These are phyloP conservation scores for Crocodylus rhombifer DNA, from an alignment of 2,797 vertebrate genomes.

Conservation along the genomic window DNA sequence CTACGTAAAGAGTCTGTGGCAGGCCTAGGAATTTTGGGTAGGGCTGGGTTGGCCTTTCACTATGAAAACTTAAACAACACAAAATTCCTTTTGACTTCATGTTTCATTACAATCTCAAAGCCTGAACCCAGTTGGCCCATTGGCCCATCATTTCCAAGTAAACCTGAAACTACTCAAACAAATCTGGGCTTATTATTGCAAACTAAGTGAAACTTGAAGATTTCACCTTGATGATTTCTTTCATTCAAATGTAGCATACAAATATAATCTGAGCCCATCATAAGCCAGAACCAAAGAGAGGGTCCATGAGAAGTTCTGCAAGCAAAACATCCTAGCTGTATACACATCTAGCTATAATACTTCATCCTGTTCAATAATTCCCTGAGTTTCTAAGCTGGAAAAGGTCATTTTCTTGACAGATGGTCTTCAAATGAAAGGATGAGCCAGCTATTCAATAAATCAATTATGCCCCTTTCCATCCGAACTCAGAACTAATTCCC, in stretches of 20 bases:
- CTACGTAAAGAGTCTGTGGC: neutral
- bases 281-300: neutral
- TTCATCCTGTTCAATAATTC: neutral
- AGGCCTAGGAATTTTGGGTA: neutral
- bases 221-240: neutral
- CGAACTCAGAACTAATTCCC: neutral
- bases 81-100: neutral
- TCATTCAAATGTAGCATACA: neutral
- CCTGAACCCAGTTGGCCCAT: neutral
- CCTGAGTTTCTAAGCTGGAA: neutral
- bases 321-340: neutral
- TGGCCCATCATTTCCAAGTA: neutral
- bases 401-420: neutral
- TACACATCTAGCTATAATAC: neutral
- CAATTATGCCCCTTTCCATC: rapidly evolving
- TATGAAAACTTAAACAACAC: neutral
- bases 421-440: neutral
- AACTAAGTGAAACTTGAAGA: neutral
- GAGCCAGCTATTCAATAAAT: neutral
- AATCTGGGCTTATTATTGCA: neutral
- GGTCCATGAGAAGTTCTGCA: neutral
- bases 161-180: neutral
- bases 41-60: neutral
- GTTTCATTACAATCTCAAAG: neutral
- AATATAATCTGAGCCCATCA: neutral